A percentile compares a stretch with the other conserved stretches of the same genome.
Evolutionary conservation across 2,113 vertebrate species (phyloP).

Genomic region (Pedionomus torquatus): DNA sequence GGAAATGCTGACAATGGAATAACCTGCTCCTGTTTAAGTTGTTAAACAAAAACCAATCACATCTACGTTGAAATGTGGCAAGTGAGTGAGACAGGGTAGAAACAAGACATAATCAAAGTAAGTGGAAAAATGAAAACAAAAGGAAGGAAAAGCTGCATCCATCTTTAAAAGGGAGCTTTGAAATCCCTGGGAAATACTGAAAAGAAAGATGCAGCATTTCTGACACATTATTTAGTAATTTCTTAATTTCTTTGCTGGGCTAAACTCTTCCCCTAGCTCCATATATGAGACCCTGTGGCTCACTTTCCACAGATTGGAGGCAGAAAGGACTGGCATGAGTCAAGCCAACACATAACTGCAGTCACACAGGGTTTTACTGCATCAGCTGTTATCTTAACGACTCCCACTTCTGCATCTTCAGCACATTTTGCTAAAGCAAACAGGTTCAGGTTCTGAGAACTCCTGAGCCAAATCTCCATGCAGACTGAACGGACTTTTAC

Average conservation of each 20-base stretch:
- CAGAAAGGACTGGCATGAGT: not conserved
- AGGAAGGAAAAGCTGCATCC: not conserved
- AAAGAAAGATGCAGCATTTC: not conserved
- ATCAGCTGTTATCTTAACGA: not conserved
- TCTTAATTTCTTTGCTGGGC: not conserved
- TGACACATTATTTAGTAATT: not conserved
- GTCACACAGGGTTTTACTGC: not conserved
- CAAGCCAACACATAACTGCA: not conserved
- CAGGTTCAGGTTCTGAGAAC: not conserved
- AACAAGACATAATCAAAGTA: not conserved
- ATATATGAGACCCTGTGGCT: not conserved
- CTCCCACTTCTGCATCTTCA: not conserved
- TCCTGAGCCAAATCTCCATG: not conserved
- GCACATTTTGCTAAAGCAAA: not conserved
- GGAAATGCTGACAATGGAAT: not conserved
- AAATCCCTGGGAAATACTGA: not conserved
- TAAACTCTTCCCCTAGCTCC: not conserved
- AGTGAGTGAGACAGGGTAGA: not conserved
- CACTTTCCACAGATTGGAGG: not conserved
- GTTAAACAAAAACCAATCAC: not conserved
- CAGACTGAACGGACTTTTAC: not conserved
- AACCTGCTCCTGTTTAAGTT: not conserved
- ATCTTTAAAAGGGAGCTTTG: not conserved
- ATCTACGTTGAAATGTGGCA: accelerated
- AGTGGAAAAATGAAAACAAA: not conserved